Evolutionary conservation across 2,797 vertebrate species (phyloP).

Genomic region (Sebastes itinus): DNA sequence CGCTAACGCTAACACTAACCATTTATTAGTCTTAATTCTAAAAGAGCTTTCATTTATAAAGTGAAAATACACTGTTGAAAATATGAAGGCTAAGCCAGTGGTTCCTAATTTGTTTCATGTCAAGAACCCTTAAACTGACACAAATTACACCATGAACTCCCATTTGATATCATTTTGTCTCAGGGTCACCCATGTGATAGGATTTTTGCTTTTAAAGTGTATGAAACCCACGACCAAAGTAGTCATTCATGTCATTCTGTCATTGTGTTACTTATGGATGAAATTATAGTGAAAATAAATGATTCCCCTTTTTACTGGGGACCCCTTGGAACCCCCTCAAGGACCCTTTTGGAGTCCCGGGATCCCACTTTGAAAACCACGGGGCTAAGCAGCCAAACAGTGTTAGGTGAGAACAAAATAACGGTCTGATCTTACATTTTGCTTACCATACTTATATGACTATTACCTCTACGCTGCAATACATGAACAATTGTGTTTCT

Average conservation of each 20-base stretch:
- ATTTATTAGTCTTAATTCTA: no score
- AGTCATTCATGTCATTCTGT: no score
- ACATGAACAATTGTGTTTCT: not conserved
- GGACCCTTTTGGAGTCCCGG: not conserved
- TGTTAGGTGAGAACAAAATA: no score
- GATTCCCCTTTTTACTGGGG: no score
- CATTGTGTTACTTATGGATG: no score
- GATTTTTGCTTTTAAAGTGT: not conserved
- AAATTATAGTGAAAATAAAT: no score
- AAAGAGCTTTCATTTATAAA: not conserved
- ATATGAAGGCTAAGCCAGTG: not conserved
- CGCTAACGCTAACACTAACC: rapidly evolving
- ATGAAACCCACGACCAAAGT: not conserved
- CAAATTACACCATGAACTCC: no score
- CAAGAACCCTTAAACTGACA: not conserved
- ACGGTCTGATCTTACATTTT: no score
- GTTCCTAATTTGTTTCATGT: rapidly evolving
- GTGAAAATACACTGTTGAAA: not conserved
- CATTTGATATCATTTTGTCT: no score
- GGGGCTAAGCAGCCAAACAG: not conserved
- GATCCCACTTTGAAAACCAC: not conserved
- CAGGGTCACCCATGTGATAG: not conserved
- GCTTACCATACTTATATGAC: no score
- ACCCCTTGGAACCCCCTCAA: no score
- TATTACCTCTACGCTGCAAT: no score